Percentiles rank a stretch among this genome's conserved stretches.
Evolutionary conservation across 1,140 invertebrate species (phyloP).

Genomic region (Glomeris maerens): DNA sequence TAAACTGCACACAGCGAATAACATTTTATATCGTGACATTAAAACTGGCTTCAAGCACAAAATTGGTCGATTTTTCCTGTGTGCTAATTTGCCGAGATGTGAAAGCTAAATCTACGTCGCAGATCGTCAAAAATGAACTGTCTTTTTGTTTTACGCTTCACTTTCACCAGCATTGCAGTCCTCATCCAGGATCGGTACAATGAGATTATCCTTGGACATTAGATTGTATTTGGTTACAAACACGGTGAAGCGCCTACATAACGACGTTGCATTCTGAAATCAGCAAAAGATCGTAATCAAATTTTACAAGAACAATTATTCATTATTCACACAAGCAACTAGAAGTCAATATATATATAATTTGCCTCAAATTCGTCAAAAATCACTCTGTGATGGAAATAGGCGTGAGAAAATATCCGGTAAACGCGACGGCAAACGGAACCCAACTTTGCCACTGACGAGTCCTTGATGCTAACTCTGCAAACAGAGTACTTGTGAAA

Average conservation of each 20-base stretch:
- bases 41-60: too few species aligned
- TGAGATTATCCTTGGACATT: conserved; percentile 96
- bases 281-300: conserved; percentile 1
- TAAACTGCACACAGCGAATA: too few species aligned
- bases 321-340: too few species aligned
- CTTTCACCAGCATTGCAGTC: conserved; percentile 53
- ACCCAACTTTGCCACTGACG: conserved; percentile 92
- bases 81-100: too few species aligned
- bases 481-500: conserved; percentile 17
- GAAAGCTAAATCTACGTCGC: too few species aligned
- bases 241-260: conserved; percentile 91
- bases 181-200: conserved; percentile 84
- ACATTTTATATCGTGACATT: too few species aligned
- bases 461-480: conserved; percentile 97
- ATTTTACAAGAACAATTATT: too few species aligned
- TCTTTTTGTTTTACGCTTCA: conserved; percentile 40
- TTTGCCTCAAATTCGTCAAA: conserved; percentile 93
- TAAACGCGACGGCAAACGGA: conserved; percentile 97
- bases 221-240: conserved; percentile 98
- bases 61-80: too few species aligned
- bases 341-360: conserved; percentile 6
- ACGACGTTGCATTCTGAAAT: conserved; percentile 65
- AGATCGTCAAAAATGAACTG: too few species aligned
- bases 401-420: conserved; percentile 98
- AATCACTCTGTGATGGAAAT: conserved; percentile 90